Evolutionary conservation across 2,113 vertebrate species (phyloP).

Genomic region (Australoheros scitulus): DNA sequence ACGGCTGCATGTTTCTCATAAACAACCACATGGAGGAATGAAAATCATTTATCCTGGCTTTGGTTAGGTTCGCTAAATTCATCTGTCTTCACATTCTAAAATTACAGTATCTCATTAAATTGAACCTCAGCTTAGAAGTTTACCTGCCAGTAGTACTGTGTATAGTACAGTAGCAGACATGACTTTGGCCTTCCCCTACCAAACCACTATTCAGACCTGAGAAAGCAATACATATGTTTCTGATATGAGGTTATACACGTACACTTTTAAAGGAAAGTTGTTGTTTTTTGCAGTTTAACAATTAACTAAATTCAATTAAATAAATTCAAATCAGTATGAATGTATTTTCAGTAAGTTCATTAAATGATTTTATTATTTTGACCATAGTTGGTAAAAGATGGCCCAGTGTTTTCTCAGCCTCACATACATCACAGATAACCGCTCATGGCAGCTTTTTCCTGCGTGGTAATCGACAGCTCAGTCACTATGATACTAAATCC

Average conservation of each 20-base stretch:
- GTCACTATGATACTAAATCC: constrained; percentile 54
- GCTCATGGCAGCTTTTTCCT: constrained; percentile 58
- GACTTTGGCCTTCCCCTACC: constrained; percentile 5
- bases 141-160: constrained; percentile 17
- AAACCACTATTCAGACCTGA: neutral
- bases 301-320: neutral
- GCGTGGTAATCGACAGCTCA: constrained; percentile 42
- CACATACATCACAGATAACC: constrained; percentile 47
- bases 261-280: neutral
- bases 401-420: constrained; percentile 7
- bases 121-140: constrained; percentile 18
- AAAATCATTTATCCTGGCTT: constrained; percentile 39
- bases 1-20: constrained; percentile 40
- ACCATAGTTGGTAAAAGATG: constrained; percentile 25
- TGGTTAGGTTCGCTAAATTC: constrained; percentile 38
- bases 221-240: constrained; percentile 10
- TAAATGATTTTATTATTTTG: constrained; percentile 31
- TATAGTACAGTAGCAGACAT: constrained; percentile 18
- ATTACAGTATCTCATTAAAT: constrained; percentile 30
- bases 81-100: constrained; percentile 47
- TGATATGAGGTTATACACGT: constrained; percentile 16
- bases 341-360: constrained; percentile 15
- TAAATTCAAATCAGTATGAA: neutral
- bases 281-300: neutral
- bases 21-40: constrained; percentile 21